Evolutionary conservation across 2,797 vertebrate genomes (phyloP).

Genomic region (Micropoecilia bifurca): DNA sequence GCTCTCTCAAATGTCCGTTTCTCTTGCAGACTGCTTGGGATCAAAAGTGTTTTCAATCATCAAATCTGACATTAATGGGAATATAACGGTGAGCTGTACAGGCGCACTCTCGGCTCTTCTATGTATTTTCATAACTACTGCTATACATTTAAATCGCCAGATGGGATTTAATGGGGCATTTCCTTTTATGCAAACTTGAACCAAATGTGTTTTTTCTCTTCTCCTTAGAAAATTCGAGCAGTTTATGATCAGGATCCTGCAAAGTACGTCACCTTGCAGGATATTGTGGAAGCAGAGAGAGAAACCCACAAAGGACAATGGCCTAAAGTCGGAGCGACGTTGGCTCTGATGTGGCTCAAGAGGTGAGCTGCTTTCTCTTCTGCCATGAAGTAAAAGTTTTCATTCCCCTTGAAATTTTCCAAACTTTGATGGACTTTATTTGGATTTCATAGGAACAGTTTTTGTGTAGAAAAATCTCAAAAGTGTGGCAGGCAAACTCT

Average conservation of each 20-base stretch:
- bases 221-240: slow-evolving; percentile 88
- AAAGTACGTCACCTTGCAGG: slow-evolving; percentile 90
- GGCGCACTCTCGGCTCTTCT: background rate
- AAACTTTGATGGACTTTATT: background rate
- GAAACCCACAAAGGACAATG: slow-evolving; percentile 84
- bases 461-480: background rate
- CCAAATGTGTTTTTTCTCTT: slow-evolving; percentile 7
- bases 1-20: slow-evolving; percentile 53
- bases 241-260: slow-evolving; percentile 89
- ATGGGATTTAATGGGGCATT: background rate
- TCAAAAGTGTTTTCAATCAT: slow-evolving; percentile 89
- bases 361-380: slow-evolving; percentile 80
- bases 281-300: slow-evolving; percentile 90
- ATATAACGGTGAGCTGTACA: slow-evolving; percentile 86
- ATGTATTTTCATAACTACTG: slow-evolving; percentile 9
- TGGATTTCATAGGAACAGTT: background rate
- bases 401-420: background rate
- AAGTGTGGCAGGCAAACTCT: background rate
- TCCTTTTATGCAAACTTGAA: slow-evolving; percentile 11
- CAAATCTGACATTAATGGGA: slow-evolving; percentile 92
- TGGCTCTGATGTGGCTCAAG: slow-evolving; percentile 97
- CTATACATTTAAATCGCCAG: background rate
- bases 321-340: slow-evolving; percentile 92
- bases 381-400: background rate
- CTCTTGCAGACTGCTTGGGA: slow-evolving; percentile 90